Base-by-base conservation (phyloP, 1,140 invertebrate species). In the Antheraea mylitta region DNA sequence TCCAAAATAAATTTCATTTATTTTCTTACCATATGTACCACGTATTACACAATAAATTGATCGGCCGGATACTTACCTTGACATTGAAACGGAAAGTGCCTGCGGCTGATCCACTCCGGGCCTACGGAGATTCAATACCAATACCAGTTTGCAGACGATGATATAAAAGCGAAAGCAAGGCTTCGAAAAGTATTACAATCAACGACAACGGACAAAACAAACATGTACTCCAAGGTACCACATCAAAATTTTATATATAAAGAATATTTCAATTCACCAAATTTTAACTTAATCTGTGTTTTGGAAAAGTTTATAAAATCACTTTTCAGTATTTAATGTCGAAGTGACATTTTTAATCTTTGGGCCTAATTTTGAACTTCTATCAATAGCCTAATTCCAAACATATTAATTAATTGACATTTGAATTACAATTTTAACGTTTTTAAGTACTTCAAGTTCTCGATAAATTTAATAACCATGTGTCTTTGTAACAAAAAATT, bases 221-320 rank as follows among this genome's bases (percentile, higher is more conserved):
- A 82, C 85, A 87, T 87, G 86, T 90, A 82, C 80, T 70, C 86
- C 68, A 88, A 90, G 86, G 85, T 88, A 63, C 62, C 53, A 22
- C 2, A 53, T 53, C 45, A 53, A 16, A 53, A 53, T 53, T 53
- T 13, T 30, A 42, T 42, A 42, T 42, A 53, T 53, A 53, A 53
- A 53, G 13, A 53, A 0, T 53, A 16, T 16, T 53, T 53, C 16
- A 61, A 61, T 22, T 61, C 10, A 22, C 19, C 11, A 18, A 18
- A 18, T 60, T 60, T 60, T 3, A 3, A n/a, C 7, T 42, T 0
- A 42, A 42, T 42, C 7, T 2, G 7, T 42, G 38, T 11, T 7
- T 42, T 11, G 11, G 38, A 0, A 11, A 8, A 10, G 38, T 11
- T 42, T 42, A 42, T 10, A 10, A 42, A 42, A 11, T 42, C 16